These are phyloP conservation scores for Saturnia pavonia DNA, from an alignment of 2,888 invertebrate species.

Conservation along the genomic window DNA sequence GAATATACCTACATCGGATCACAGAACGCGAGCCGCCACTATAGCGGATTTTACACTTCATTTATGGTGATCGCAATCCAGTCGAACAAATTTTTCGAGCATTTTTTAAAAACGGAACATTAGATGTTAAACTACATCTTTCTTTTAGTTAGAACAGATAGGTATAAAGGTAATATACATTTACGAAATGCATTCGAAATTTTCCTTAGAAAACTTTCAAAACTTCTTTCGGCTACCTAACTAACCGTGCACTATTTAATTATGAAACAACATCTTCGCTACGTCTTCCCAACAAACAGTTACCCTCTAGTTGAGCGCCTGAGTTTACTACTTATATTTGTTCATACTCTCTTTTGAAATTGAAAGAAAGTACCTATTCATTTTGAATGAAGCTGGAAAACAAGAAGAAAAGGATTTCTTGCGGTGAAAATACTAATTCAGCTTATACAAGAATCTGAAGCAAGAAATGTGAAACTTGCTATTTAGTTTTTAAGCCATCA, in stretches of 20 bases:
- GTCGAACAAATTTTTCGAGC: too few species aligned
- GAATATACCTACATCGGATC: too few species aligned
- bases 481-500: neutral
- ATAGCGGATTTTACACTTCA: too few species aligned
- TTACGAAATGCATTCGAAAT: conserved; percentile 2
- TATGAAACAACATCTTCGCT: conserved; percentile 51
- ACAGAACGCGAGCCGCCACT: too few species aligned
- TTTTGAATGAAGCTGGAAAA: neutral
- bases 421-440: neutral
- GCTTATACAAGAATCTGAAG: neutral
- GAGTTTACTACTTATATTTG: conserved; percentile 16
- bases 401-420: neutral
- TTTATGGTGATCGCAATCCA: too few species aligned
- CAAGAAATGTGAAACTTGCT: neutral
- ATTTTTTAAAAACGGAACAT: too few species aligned
- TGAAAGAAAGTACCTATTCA: conserved; percentile 1
- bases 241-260: conserved; percentile 73
- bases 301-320: conserved; percentile 22
- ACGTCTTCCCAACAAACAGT: conserved; percentile 25
- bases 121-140: too few species aligned
- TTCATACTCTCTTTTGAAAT: conserved; percentile 8
- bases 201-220: conserved; percentile 28
- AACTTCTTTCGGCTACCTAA: conserved; percentile 52
- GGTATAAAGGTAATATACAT: neutral
- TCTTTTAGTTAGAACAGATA: neutral